Percentiles rank a stretch among this genome's conserved stretches.
Evolutionary conservation across 2,113 vertebrate species (phyloP).

Genomic region (Falco punctatus): DNA sequence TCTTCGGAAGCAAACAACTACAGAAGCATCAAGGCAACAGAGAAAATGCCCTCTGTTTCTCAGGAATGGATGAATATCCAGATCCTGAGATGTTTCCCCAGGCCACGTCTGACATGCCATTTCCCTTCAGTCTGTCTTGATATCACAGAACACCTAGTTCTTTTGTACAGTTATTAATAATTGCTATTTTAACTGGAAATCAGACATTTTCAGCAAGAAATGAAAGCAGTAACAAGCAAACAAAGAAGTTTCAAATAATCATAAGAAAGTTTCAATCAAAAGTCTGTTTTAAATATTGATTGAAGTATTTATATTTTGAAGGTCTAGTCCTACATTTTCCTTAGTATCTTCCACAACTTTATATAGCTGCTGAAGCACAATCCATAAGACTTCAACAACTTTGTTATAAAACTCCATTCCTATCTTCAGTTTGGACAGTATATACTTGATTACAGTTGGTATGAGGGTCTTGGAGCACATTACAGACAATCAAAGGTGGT

Average conservation of each 20-base stretch:
- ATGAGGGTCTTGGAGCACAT: not conserved
- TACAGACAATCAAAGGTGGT: not conserved
- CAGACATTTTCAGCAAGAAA: not conserved
- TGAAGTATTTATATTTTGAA: not conserved
- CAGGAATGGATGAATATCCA: not conserved
- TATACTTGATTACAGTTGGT: not conserved
- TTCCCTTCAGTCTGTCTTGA: not conserved
- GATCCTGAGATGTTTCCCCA: not conserved
- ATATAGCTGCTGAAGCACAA: not conserved
- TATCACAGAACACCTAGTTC: not conserved
- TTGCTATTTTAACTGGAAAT: not conserved
- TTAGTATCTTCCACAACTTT: not conserved
- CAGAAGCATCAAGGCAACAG: not conserved
- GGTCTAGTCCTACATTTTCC: not conserved
- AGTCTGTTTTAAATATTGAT: not conserved
- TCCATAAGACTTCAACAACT: not conserved
- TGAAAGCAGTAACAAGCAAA: not conserved
- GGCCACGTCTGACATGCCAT: not conserved
- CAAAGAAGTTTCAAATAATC: not conserved
- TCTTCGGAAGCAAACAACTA: not conserved
- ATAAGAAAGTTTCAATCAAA: not conserved
- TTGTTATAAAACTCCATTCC: not conserved
- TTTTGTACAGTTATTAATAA: not conserved
- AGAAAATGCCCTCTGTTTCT: not conserved
- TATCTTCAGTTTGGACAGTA: not conserved